Conservation (phyloP, 2,888 invertebrate species). For the Ectemnius continuus region DNA sequence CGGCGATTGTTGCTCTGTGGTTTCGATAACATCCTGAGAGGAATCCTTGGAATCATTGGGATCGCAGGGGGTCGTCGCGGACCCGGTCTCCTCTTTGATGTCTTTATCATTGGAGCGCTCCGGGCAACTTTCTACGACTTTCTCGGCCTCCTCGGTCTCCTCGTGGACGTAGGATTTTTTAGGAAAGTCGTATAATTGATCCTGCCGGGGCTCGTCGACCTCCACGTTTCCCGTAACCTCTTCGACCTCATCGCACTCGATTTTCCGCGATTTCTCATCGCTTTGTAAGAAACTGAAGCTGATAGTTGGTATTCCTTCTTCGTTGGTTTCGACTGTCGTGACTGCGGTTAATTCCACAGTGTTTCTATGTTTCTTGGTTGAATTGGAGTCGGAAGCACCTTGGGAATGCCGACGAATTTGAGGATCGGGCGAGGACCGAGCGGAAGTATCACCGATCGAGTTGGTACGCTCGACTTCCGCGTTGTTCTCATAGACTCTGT, state of each 20-base stretch:
- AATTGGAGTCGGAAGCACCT: constrained; percentile 32
- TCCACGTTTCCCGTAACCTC: background rate
- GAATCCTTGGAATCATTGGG: background rate
- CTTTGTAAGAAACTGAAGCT: constrained; percentile 71
- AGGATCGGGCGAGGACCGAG: background rate
- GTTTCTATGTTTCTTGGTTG: constrained; percentile 54
- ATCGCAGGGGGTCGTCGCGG: background rate
- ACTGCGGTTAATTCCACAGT: constrained; percentile 71
- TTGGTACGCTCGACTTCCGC: constrained; percentile 42
- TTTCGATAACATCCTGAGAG: background rate
- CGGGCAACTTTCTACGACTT: constrained; percentile 28
- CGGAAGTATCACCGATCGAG: background rate
- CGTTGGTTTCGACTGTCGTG: constrained; percentile 64
- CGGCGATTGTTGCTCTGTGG: background rate
- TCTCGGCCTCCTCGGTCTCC: constrained; percentile 26
- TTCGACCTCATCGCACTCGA: constrained; percentile 7
- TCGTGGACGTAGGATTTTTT: constrained; percentile 35
- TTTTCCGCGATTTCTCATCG: constrained; percentile 32
- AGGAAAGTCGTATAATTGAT: constrained; percentile 66
- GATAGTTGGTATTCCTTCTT: constrained; percentile 70
- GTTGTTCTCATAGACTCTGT: constrained; percentile 61
- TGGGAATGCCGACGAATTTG: background rate
- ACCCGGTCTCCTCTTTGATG: constrained; percentile 19
- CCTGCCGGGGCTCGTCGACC: constrained; percentile 24
- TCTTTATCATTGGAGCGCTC: background rate